phyloP scores from a whole-genome alignment of 2,797 vertebrate genomes.

The Hapalemur alaotrensis region DNA sequence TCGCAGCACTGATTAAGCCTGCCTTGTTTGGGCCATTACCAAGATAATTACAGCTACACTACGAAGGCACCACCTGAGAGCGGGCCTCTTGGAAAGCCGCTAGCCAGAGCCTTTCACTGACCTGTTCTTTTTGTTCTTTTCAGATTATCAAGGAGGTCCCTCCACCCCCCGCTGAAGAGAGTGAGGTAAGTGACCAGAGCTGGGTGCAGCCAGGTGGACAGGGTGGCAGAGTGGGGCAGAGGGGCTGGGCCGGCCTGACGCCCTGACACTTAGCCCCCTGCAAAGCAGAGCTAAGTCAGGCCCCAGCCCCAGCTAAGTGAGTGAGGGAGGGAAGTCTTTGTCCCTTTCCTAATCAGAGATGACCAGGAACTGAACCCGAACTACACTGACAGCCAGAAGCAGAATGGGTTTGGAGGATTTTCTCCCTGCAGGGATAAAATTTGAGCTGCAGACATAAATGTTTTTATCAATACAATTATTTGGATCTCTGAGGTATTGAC shows the following conservation, averaged over 20 bases:
- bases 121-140: slow-evolving; percentile 55
- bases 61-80: not conserved
- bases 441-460: not conserved
- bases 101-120: not conserved
- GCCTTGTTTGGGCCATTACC: not conserved
- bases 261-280: not conserved
- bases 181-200: slow-evolving; percentile 89
- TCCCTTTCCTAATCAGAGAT: not conserved
- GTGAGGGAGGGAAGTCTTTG: not conserved
- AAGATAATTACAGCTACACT: not conserved
- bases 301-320: too few species aligned
- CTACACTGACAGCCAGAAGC: not conserved
- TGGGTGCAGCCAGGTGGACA: not conserved
- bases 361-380: not conserved
- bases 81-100: not conserved
- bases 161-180: slow-evolving; percentile 92
- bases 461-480: not conserved
- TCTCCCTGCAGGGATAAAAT: slow-evolving; percentile 9
- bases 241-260: not conserved
- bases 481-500: not conserved
- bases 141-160: slow-evolving; percentile 97
- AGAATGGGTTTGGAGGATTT: not conserved
- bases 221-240: not conserved
- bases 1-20: not conserved
- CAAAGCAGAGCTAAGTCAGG: not conserved